Conservation (phyloP, 2,888 invertebrate species). For the Torymus tubicola region DNA sequence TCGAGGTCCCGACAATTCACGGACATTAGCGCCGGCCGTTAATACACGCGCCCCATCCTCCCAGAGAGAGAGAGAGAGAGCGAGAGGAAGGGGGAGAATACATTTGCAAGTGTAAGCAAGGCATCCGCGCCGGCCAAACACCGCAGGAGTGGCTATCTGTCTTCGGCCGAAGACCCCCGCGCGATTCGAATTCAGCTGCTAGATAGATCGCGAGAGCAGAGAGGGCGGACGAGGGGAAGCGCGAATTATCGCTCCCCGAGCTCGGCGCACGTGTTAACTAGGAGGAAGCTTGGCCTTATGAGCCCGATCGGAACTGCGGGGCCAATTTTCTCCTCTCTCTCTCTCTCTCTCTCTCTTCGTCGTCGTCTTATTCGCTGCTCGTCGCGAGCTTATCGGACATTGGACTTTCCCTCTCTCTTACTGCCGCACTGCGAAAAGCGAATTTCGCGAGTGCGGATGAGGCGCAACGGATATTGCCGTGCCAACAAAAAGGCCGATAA, state of each 20-base stretch:
- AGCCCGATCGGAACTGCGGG: conserved; percentile 36
- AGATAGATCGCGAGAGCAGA: background rate
- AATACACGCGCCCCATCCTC: conserved; percentile 62
- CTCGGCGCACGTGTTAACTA: no score
- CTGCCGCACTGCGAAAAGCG: conserved; percentile 38
- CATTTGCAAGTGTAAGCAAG: conserved; percentile 71
- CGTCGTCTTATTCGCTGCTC: background rate
- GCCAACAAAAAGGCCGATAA: conserved; percentile 43
- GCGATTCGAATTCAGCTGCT: conserved; percentile 54
- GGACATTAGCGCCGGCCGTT: conserved; percentile 59
- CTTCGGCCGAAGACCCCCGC: conserved; percentile 64
- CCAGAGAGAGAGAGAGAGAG: no score
- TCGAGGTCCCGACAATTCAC: conserved; percentile 21
- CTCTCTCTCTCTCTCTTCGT: conserved; percentile 12
- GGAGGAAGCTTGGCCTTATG: background rate
- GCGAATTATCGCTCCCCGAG: conserved; percentile 16
- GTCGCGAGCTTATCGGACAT: conserved; percentile 16
- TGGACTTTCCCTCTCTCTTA: background rate
- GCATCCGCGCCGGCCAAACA: conserved; percentile 44
- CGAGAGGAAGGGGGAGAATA: conserved; percentile 66
- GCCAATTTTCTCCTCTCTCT: conserved; percentile 47
- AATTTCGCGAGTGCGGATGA: conserved; percentile 13
- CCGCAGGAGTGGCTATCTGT: no score
- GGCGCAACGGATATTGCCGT: conserved; percentile 30
- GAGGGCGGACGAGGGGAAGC: background rate